phyloP scores from a whole-genome alignment of 2,797 vertebrate species.

The Spea hammondii region DNA sequence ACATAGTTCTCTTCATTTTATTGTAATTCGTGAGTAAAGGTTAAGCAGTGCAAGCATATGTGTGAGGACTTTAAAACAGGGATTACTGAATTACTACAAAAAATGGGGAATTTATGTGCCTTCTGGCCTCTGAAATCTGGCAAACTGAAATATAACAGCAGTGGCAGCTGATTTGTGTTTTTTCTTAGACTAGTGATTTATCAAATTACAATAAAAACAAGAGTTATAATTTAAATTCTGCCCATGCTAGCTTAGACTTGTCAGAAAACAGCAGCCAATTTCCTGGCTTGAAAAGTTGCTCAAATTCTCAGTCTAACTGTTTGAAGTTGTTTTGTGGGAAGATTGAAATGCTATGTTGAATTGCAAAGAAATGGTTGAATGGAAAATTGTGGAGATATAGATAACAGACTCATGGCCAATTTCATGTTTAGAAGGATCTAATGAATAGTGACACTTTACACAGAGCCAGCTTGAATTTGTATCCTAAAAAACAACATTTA shows the following conservation, averaged over 20 bases:
- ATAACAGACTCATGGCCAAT: conserved; percentile 40
- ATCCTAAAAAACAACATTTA: conserved; percentile 7
- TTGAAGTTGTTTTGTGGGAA: conserved; percentile 47
- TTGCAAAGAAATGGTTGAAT: conserved; percentile 44
- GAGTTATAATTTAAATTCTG: conserved; percentile 53
- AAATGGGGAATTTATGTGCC: conserved; percentile 40
- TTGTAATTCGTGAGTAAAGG: neutral
- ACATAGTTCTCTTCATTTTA: no score
- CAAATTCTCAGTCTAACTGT: conserved; percentile 37
- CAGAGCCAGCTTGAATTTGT: conserved; percentile 31
- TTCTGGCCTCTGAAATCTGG: conserved; percentile 47
- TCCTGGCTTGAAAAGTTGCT: conserved; percentile 26
- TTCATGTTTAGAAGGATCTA: conserved; percentile 33
- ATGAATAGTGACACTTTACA: conserved; percentile 43
- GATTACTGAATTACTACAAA: neutral
- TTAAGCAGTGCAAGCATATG: neutral
- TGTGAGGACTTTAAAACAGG: neutral
- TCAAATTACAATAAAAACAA: conserved; percentile 54
- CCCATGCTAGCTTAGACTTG: conserved; percentile 49
- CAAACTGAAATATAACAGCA: conserved; percentile 45
- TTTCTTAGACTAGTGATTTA: conserved; percentile 50
- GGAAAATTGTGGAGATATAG: conserved; percentile 27
- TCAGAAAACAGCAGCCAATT: conserved; percentile 50
- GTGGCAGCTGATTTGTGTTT: conserved; percentile 48
- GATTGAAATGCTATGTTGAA: conserved; percentile 45